Evolutionary conservation across 2,113 vertebrate species (phyloP), one percentile per base, ranked within the genome.

Genomic region (Uria lomvia): DNA sequence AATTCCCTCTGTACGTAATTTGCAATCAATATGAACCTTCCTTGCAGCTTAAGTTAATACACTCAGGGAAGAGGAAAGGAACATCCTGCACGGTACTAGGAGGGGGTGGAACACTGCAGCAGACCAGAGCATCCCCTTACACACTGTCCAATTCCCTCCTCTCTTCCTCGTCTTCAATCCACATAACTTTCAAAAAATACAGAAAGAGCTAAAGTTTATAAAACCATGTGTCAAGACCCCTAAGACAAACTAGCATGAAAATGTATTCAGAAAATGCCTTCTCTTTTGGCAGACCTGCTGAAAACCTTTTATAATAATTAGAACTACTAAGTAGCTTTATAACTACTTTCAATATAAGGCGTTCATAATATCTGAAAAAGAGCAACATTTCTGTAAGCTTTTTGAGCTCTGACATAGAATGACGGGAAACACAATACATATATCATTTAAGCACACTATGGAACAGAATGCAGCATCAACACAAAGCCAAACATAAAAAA

Each of bases 401-500:
- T 93, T 88, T 56, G 85, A 94, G 42, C 9, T 90, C 19, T 88
- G 59, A 50, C 49, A 89, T 91, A 84, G 94, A 94, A 90, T 78
- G 47, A 88, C 23, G 11, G 85, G 23, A 93, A 53, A 92, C 77
- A 76, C 73, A 92, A 91, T 21, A 60, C 3, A 65, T 56, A 17
- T 47, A 58, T 70, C 45, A 24, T 82, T 75, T 92, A 96, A 97
- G 29, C 36, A 49, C 16, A n/a, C 42, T 86, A 32, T 52, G 86
- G 40, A 79, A 68, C 40, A 50, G 60, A 53, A 24, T 20, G 36
- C 43, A 85, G 27, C 50, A 40, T 49, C 77, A 73, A 84, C 65
- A 80, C 17, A 88, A 68, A 93, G 65, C 70, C 40, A 87, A 95
- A 78, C 56, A 36, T 59, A 76, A 96, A 95, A 96, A 91, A 76